Evolutionary conservation across 2,888 invertebrate species (phyloP), one percentile per base, ranked within the genome.

Genomic region (Lasioglossum malachurum): DNA sequence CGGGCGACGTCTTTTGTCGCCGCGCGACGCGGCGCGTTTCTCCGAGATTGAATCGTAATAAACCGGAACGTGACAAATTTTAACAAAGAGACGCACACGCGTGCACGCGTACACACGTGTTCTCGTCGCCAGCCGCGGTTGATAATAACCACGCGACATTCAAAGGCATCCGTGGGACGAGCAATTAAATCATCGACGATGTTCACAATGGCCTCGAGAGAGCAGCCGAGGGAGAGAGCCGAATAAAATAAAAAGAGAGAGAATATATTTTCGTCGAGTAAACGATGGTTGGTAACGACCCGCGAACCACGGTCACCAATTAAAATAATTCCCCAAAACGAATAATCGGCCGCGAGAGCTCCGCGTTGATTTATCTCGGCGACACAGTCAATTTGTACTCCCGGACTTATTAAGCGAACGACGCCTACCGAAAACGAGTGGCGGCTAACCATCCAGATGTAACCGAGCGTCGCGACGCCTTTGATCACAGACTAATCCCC

Each of bases 21-120:
- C 77, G 77, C 89, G 67, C 60, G 75, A 44, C 31, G 78, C 60
- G 75, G 27, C 31, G 78, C 83, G 78, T 83, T 77, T 78, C 80
- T 41, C 35, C 80, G 79, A 80, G 83, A 89, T 89, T 89, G 85
- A 89, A 87, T 87, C 83, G 89, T 87, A 89, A 89, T 89, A 89
- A 89, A 87, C 84, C 74, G 76, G 88, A n/a, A 83, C 85, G 89
- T 89, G 89, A 89, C 83, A 75, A 86, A 89, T 87, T 89, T 87
- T 80, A 83, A 83, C 82, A 83, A 82, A 75, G 38, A 82, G 84
- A 74, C 73, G 35, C 35, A 16, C 27, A 27, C 8, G 57, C 60
- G 27, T n/a, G 8, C 8, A 10, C 60, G 60, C 27, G 60, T 16
- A 2, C 64, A 31, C 64, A 16, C 31, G 64, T 2, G 44, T 75